Evolutionary conservation across 2,888 invertebrate genomes (phyloP), one percentile per base, ranked within the genome.

Genomic region (Panopea generosa): DNA sequence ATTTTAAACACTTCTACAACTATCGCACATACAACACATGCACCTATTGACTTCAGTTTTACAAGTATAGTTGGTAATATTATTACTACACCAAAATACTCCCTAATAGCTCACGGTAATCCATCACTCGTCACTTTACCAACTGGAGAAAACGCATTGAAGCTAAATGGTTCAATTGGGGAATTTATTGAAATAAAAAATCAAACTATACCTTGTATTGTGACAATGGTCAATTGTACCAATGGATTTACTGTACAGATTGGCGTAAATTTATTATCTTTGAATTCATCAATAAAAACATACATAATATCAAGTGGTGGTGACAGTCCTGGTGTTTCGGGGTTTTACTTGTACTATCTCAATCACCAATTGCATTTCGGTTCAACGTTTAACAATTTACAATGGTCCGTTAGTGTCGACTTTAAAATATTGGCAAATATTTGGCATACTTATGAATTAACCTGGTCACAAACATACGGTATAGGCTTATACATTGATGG

Each of bases 231-330:
- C 16, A 65, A 73, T 2, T 88, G 88, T 60, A 59, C 63, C 1
- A 76, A 80, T 18, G 87, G 86, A 0, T 84, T 87, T 24, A 87
- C 86, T 45, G 73, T 86, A 40, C 77, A 77, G 33, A 49, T 87
- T 6, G 84, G 82, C 38, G 73, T 86, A 7, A 76, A 79, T 49
- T 82, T 86, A 50, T 68, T 56, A 4, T 71, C 76, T 9, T 57
- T 86, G 9, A 70, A 74, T 38, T 27, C 55, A 9, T 47, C 68
- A 3, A 66, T 84, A 26, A 86, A 86, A 56, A 81, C 80, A 9
- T 88, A 83, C 57, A 76, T 88, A 26, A 27, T 88, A 0, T 87
- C 88, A 0, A 86, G 84, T 52, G 88, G 88, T 0, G 33, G 33
- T 33, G 33, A 33, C 4, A 20, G n/a, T 2, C 40, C 43, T 24